Evolutionary conservation across 1,140 invertebrate species (phyloP), one percentile per base, ranked within the genome.

Genomic region (Diachasma alloeum): DNA sequence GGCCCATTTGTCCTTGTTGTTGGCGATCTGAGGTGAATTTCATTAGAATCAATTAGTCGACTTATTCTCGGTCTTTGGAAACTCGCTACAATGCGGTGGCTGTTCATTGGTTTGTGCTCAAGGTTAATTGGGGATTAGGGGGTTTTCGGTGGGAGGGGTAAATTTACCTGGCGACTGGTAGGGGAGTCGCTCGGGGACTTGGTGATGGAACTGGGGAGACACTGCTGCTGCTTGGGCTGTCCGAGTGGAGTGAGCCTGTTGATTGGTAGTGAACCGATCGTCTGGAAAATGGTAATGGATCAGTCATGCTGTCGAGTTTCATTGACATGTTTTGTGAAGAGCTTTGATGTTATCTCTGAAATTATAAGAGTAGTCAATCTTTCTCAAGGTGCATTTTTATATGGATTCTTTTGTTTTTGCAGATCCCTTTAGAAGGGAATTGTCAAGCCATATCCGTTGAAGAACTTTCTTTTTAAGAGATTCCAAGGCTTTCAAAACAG

Each of bases 171-270:
- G 87, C 78, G 76, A 85, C 84, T 31, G 92, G 92, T 76, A 93
- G 90, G 66, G 94, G 93, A 10, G 93, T 94, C 74, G 94, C 93
- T 74, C 94, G 91, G 1, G 95, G 95, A 53, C 94, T 95, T 22
- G 95, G 95, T 0, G 95, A 96, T 66, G 95, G 94, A 48, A 95
- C 93, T 0, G 95, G 95, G 44, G 95, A 96, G 56, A 95, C 93
- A 72, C 94, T 95, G 80, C 93, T 96, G 39, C 95, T 96, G 82
- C 94, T 96, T 44, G 94, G 94, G 74, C 94, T 95, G 81, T 96
- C 95, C 63, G 95, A 96, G 85, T 96, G 95, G 48, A 97, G 89
- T 46, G 95, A 96, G 39, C 94, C 95, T 59, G 94, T 96, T 5
- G 95, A 96, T 85, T 96, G 95, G 87, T 96, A 96, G 85, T 95